Base-by-base conservation (phyloP, 2,888 invertebrate genomes). In the Andrena chrysosceles region DNA sequence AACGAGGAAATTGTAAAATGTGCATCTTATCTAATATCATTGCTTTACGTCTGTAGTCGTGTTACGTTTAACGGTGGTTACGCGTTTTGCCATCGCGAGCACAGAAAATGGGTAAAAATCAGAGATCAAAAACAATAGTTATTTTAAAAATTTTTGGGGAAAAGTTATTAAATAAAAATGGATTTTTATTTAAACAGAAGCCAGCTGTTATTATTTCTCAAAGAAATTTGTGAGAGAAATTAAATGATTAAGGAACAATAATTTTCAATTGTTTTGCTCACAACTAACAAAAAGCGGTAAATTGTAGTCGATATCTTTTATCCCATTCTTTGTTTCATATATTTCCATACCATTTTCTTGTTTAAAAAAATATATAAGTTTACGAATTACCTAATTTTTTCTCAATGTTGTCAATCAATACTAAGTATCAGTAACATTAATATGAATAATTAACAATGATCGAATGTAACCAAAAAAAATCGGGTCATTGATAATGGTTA, bases 1-100 rank as follows among this genome's bases (percentile, higher is more conserved):
- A 35, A 23, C 0, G 35, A 35, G 48, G n/a, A 54, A 63, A 62
- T 72, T 80, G 26, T 29, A 49, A 23, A 20, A 59, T 8, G 35
- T 29, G 42, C 67, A n/a, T 31, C 16, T 26, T 8, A 33, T 29
- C 31, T 62, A 29, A 42, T 52, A n/a, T 59, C 8, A 42, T 42
- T 42, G 42, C 16, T 42, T 42, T 42, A 42, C 16, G 16, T 29
- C 48, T 49, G n/a, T 29, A 16, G 7, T 23, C 13, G 31, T n/a
- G 0, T 52, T 52, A 6, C n/a, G 3, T 33, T 23, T 26, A 35
- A 64, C 6, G 8, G 10, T 16, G 16, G 5, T 54, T 16, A 23
- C 20, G 20, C 54, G 54, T 7, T 5, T 6, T 7, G 29, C 13
- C 20, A 2, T 7, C 23, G 10, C 10, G 10, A 26, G 56, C 10